A percentile compares a stretch with the other conserved stretches of the same genome.
Conservation (phyloP, 2,797 vertebrate species). For the Toxotes lorentzi region DNA sequence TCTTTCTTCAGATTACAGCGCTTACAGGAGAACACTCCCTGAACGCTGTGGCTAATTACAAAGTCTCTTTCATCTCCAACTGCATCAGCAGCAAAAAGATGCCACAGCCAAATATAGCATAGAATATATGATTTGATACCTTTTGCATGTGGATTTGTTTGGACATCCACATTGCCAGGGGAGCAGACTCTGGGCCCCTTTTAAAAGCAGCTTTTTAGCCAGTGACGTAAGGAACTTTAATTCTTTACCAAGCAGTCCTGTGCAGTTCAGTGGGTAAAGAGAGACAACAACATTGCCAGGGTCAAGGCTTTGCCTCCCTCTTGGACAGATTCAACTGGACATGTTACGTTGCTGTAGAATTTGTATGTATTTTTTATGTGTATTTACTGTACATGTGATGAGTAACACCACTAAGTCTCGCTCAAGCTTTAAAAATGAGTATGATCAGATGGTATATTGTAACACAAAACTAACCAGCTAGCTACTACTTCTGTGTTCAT, state of each 20-base stretch:
- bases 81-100: constrained; percentile 34
- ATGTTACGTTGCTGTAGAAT: not conserved
- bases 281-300: not conserved
- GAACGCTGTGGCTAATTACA: constrained; percentile 35
- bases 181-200: not conserved
- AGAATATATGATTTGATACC: constrained; percentile 42
- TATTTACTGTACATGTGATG: not conserved
- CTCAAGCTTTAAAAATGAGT: too few relatives aligned
- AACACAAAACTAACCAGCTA: too few relatives aligned
- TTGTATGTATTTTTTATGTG: not conserved
- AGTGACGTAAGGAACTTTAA: constrained; percentile 15
- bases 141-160: constrained; percentile 46
- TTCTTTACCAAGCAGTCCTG: constrained; percentile 20
- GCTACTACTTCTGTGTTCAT: too few relatives aligned
- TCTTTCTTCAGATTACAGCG: constrained; percentile 3
- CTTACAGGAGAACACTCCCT: constrained; percentile 31
- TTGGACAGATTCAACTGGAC: not conserved
- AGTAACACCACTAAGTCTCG: not conserved
- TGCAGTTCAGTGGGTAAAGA: not conserved
- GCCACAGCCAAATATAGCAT: constrained; percentile 33
- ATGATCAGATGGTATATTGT: not conserved
- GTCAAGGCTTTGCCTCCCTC: not conserved
- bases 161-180: constrained; percentile 17
- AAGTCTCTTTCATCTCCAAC: constrained; percentile 60
- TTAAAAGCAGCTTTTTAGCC: constrained; percentile 15